Evolutionary conservation across 2,888 invertebrate genomes (phyloP).

Genomic region (Drosophila percnosoma): DNA sequence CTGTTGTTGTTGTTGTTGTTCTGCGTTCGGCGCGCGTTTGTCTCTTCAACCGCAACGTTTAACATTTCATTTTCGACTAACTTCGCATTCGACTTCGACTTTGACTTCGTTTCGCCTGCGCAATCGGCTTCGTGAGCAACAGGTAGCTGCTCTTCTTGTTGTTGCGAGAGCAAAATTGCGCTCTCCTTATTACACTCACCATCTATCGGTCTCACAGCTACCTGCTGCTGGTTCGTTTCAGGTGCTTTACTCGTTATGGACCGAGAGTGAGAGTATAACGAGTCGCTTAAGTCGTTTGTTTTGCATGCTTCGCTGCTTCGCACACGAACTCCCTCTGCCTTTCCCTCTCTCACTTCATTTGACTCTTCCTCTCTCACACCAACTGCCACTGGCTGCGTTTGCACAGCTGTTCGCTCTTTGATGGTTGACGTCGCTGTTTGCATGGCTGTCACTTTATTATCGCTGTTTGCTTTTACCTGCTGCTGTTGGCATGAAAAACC

Average conservation of each 20-base stretch:
- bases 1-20: slow-evolving; percentile 48
- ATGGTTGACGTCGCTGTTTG: slow-evolving; percentile 37
- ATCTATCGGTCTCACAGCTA: slow-evolving; percentile 45
- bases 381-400: slow-evolving; percentile 43
- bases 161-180: slow-evolving; percentile 26
- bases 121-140: slow-evolving; percentile 60
- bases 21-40: slow-evolving; percentile 61
- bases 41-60: slow-evolving; percentile 78
- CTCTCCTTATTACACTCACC: slow-evolving; percentile 22
- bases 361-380: slow-evolving; percentile 4
- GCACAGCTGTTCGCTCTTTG: slow-evolving; percentile 71
- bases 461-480: slow-evolving; percentile 73
- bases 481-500: slow-evolving; percentile 55
- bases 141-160: slow-evolving; percentile 51
- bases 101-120: slow-evolving; percentile 69
- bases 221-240: slow-evolving; percentile 58
- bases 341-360: neutral
- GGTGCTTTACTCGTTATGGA: slow-evolving; percentile 71
- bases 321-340: slow-evolving; percentile 14
- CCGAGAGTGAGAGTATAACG: slow-evolving; percentile 62
- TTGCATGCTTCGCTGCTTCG: slow-evolving; percentile 73
- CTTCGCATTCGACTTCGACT: slow-evolving; percentile 57
- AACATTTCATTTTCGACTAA: slow-evolving; percentile 83
- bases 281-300: slow-evolving; percentile 67
- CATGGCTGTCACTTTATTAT: slow-evolving; percentile 60